Base-by-base conservation (phyloP, 2,888 invertebrate species). In the Caenorhabditis virilis region DNA sequence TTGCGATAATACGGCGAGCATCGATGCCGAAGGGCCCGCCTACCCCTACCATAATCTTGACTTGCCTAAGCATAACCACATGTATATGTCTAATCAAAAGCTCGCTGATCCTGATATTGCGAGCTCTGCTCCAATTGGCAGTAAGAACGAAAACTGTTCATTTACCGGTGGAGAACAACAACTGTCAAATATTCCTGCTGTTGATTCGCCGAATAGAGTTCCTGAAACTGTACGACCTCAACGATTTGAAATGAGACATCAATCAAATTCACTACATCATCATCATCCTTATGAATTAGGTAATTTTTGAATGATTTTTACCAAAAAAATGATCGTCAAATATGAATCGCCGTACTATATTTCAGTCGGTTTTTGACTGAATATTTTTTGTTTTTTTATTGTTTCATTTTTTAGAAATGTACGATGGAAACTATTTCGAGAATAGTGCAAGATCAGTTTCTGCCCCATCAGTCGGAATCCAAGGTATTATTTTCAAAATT, bases 21-120 rank as follows among this genome's bases (percentile, higher is more conserved):
- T 23, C 3, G 23, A 23, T 22, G 39, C 30, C 30, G 39, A 18
- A 20, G 39, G 7, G 49, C 51, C 63, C 63, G 46, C 52, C 42
- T 39, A 52, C 63, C n/a, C n/a, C n/a, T 63, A 63, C 63, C 57
- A 63, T 57, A 57, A 57, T 30, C 49, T 57, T 35, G 57, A 57
- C 13, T 36, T 38, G 39, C 30, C 45, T 26, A 39, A 54, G 18
- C 49, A 60, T 60, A 57, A 62, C 52, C 53, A 53, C 49, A 33
- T 57, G 53, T 57, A 57, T 50, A 63, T 63, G 57, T 57, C 63
- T 49, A 48, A 52, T 56, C 15, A n/a, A 9, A 36, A 13, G 13
- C 30, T 13, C 36, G 5, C 16, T 36, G 36, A 36, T 15, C n/a
- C 5, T 36, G 36, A n/a, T n/a, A 5, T 5, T 36, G 9, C 36